These are phyloP conservation scores for Semaprochilodus insignis DNA, from an alignment of 2,797 vertebrate genomes.

Conservation along the genomic window DNA sequence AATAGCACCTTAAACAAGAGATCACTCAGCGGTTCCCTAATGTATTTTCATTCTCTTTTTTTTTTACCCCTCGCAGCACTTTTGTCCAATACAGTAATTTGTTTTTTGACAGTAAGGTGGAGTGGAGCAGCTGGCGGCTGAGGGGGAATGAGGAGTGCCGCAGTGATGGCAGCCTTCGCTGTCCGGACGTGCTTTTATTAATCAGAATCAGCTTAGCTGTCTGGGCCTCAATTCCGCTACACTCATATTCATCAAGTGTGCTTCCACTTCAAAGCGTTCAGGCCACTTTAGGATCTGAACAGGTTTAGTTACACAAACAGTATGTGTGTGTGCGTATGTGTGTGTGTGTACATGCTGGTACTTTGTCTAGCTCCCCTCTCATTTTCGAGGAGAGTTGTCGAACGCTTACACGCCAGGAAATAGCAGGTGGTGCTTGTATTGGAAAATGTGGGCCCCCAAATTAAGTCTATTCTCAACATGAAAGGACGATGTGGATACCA, in stretches of 20 bases:
- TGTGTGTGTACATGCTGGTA: slow-evolving; percentile 40
- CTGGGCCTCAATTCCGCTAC: slow-evolving; percentile 38
- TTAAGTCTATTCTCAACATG: slow-evolving; percentile 53
- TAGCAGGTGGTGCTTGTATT: slow-evolving; percentile 60
- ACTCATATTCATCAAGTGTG: slow-evolving; percentile 49
- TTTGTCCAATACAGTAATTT: slow-evolving; percentile 57
- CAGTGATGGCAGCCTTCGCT: slow-evolving; percentile 27
- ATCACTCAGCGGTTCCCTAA: slow-evolving; percentile 53
- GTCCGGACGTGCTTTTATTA: slow-evolving; percentile 49
- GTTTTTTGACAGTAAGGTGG: slow-evolving; percentile 41
- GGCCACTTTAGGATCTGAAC: slow-evolving; percentile 43
- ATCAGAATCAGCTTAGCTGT: slow-evolving; percentile 49
- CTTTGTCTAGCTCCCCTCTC: slow-evolving; percentile 56
- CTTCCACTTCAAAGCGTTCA: slow-evolving; percentile 39
- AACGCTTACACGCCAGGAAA: slow-evolving; percentile 51
- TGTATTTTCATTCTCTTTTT: slow-evolving; percentile 52
- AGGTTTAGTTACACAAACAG: slow-evolving; percentile 38
- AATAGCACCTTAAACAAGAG: slow-evolving; percentile 61
- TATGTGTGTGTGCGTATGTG: neutral
- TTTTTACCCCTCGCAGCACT: slow-evolving; percentile 36
- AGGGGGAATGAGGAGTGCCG: slow-evolving; percentile 20
- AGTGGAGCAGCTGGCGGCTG: slow-evolving; percentile 33
- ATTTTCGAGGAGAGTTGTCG: slow-evolving; percentile 45
- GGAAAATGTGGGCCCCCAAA: slow-evolving; percentile 47
- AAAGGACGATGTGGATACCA: slow-evolving; percentile 43